Conservation (phyloP, 2,797 vertebrate species). For the Helarctos malayanus region DNA sequence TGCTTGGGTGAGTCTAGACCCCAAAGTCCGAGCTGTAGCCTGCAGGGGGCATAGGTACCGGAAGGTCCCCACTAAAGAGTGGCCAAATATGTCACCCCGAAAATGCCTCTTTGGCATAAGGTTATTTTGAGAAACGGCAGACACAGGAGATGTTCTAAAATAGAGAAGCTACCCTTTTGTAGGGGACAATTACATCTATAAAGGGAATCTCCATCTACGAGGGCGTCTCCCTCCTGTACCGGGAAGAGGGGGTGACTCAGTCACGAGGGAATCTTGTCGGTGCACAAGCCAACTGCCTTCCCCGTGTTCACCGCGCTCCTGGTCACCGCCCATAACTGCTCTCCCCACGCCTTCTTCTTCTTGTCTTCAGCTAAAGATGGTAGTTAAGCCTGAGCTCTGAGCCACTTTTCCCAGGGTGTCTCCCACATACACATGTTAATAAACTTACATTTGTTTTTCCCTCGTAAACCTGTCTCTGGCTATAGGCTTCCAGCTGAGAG, state of each 20-base stretch:
- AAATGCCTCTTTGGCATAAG: not conserved
- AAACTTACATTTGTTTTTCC: not conserved
- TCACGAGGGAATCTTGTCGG: not conserved
- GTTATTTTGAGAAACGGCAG: not conserved
- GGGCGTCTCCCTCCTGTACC: not conserved
- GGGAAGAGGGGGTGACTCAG: not conserved
- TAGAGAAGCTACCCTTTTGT: not conserved
- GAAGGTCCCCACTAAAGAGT: not conserved
- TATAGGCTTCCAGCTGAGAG: too few species aligned
- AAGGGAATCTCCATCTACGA: not conserved
- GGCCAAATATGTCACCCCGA: not conserved
- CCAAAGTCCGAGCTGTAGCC: not conserved
- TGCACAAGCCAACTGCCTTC: not conserved
- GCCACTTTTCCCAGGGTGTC: not conserved
- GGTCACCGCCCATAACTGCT: not conserved
- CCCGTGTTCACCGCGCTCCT: rapidly evolving
- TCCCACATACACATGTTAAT: rapidly evolving
- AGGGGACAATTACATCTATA: not conserved
- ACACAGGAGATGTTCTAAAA: not conserved
- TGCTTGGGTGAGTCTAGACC: too few species aligned
- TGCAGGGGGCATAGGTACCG: too few species aligned
- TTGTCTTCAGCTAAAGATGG: not conserved
- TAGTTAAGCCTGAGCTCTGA: not conserved
- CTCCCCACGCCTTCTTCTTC: not conserved
- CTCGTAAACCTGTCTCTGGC: not conserved